phyloP scores from a whole-genome alignment of 2,888 invertebrate species.

The Luffia ferchaultella region DNA sequence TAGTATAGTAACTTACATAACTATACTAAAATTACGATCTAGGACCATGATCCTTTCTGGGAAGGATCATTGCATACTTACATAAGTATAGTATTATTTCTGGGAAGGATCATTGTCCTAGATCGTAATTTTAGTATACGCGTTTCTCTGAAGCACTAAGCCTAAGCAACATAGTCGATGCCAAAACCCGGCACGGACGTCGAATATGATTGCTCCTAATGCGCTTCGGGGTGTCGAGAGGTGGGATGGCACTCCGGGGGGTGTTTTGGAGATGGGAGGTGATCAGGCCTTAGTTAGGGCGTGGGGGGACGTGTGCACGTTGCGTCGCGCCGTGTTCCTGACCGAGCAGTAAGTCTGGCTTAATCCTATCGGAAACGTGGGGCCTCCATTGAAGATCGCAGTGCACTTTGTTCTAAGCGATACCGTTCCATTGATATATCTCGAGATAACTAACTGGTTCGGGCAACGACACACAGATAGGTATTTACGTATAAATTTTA shows the following conservation, averaged over 20 bases:
- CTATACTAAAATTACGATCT: no score
- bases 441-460: neutral
- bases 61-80: no score
- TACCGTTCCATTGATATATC: neutral
- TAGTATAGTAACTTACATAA: no score
- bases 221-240: constrained; percentile 30
- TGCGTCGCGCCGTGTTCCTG: constrained; percentile 57
- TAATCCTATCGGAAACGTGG: constrained; percentile 65
- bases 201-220: constrained; percentile 66
- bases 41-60: no score
- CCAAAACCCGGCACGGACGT: constrained; percentile 58
- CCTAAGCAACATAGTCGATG: constrained; percentile 57
- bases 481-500: no score
- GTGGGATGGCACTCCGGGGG: constrained; percentile 19
- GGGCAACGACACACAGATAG: no score
- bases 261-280: constrained; percentile 21
- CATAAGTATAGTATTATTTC: neutral
- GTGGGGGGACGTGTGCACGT: constrained; percentile 11
- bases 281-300: neutral
- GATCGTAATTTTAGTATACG: neutral
- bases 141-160: constrained; percentile 15
- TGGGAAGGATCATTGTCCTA: neutral
- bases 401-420: neutral
- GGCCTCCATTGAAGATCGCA: constrained; percentile 57
- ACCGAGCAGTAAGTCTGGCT: constrained; percentile 65